Evolutionary conservation across 1,140 invertebrate species (phyloP).

Genomic region (Marisa cornuarietis): DNA sequence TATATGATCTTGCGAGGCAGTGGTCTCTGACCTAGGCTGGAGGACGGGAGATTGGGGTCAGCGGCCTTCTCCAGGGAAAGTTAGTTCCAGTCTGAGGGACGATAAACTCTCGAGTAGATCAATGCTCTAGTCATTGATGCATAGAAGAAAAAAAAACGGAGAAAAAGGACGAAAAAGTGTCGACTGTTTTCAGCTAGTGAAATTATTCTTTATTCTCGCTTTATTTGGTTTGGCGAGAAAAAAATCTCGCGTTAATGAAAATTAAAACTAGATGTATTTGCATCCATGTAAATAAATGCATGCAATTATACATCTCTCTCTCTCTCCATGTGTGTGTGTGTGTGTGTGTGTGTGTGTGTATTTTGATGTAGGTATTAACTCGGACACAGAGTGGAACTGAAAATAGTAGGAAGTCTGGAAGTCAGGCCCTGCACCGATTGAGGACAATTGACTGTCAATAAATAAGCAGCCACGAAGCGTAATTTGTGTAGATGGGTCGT

Average conservation of each 20-base stretch:
- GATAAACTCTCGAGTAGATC: background rate
- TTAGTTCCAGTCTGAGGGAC: background rate
- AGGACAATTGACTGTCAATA: too few relatives aligned
- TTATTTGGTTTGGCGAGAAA: background rate
- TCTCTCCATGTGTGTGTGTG: too few relatives aligned
- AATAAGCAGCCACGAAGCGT: too few relatives aligned
- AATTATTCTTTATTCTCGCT: background rate
- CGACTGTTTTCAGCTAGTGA: background rate
- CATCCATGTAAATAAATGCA: background rate
- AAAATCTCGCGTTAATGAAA: background rate
- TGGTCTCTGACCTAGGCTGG: background rate
- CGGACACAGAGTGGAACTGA: too few relatives aligned
- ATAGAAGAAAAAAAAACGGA: background rate
- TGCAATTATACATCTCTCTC: background rate
- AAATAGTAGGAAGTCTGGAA: too few relatives aligned
- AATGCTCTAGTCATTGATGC: background rate
- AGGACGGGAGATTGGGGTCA: background rate
- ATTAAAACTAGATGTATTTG: background rate
- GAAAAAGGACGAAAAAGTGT: too few relatives aligned
- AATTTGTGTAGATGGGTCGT: too few relatives aligned
- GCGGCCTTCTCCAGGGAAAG: too few relatives aligned
- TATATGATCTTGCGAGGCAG: background rate
- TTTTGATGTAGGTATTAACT: background rate
- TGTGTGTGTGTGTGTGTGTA: constrained; percentile 5
- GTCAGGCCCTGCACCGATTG: too few relatives aligned